phyloP scores from a whole-genome alignment of 2,113 vertebrate genomes.

The Mobula hypostoma region DNA sequence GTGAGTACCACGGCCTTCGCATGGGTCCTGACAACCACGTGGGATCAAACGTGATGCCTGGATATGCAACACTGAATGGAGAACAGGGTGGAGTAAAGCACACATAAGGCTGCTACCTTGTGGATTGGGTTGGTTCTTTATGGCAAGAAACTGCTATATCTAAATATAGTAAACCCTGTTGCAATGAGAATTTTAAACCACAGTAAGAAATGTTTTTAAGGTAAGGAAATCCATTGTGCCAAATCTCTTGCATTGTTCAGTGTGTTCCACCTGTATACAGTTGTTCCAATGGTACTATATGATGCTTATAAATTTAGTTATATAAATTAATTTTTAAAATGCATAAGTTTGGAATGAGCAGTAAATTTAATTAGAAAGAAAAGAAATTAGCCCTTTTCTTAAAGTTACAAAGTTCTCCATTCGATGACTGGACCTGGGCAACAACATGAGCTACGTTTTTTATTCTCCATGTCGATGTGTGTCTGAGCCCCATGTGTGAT shows the following conservation, averaged over 20 bases:
- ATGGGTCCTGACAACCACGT: background rate
- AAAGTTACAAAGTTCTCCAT: background rate
- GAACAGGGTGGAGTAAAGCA: background rate
- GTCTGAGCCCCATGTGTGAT: background rate
- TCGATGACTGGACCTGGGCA: too few relatives aligned
- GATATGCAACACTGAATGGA: background rate
- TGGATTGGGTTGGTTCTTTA: background rate
- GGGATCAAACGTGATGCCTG: background rate
- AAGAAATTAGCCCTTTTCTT: background rate
- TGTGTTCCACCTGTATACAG: background rate
- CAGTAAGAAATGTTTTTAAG: background rate
- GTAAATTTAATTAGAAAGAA: background rate
- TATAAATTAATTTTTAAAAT: background rate
- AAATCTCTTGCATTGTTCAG: background rate
- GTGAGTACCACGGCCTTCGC: background rate
- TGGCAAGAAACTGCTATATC: background rate
- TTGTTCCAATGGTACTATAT: background rate
- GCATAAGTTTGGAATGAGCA: background rate
- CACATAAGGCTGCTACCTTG: background rate
- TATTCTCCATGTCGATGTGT: background rate
- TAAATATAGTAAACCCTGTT: background rate
- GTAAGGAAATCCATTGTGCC: background rate
- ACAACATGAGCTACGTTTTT: background rate
- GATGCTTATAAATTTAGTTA: background rate
- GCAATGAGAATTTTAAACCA: background rate